Conservation (phyloP, 2,797 vertebrate species). For the Manis crassicaudata region DNA sequence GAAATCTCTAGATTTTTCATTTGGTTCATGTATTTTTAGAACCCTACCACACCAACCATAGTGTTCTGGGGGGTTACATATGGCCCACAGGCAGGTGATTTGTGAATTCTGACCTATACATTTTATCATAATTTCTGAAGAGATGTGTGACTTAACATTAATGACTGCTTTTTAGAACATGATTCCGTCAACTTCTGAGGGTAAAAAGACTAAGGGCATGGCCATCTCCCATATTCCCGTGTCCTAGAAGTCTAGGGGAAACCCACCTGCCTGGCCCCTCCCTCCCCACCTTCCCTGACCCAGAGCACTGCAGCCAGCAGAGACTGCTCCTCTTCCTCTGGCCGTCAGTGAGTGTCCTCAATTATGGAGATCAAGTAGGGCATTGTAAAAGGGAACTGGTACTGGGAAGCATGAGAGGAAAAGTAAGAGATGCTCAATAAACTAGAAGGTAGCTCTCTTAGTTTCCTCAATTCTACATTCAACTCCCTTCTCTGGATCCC, state of each 20-base stretch:
- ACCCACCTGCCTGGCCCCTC: background rate
- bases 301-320: background rate
- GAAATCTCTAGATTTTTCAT: background rate
- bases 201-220: background rate
- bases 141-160: background rate
- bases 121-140: conserved; percentile 4
- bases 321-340: background rate
- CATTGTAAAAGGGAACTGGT: background rate
- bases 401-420: background rate
- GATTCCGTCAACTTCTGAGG: background rate
- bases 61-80: background rate
- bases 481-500: background rate
- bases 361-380: background rate
- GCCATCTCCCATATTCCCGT: background rate
- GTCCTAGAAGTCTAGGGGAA: background rate
- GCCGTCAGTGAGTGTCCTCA: background rate
- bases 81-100: background rate
- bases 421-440: background rate
- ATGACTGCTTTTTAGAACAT: background rate
- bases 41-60: background rate
- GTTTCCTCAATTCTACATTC: background rate
- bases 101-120: background rate
- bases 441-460: background rate
- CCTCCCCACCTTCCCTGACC: background rate
- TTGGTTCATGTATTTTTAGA: background rate